Evolutionary conservation across 2,797 vertebrate genomes (phyloP).

Genomic region (Coregonus ussuriensis): DNA sequence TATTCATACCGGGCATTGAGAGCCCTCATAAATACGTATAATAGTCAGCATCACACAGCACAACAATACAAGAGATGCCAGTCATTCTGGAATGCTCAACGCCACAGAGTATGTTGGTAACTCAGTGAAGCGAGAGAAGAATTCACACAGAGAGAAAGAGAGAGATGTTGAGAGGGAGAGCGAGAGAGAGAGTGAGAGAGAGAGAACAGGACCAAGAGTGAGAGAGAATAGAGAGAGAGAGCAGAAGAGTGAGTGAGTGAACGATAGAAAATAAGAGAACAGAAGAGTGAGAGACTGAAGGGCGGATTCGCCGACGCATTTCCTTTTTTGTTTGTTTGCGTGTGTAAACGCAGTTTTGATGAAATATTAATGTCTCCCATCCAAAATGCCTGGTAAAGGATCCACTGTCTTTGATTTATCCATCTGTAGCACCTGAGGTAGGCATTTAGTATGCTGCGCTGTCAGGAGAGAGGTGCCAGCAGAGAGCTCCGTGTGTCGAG

Average conservation of each 20-base stretch:
- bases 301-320: conserved; percentile 68
- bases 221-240: not conserved
- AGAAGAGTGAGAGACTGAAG: conserved; percentile 49
- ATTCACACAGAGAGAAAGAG: not conserved
- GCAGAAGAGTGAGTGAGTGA: too few species aligned
- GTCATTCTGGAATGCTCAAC: not conserved
- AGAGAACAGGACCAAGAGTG: conserved; percentile 27
- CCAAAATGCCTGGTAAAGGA: conserved; percentile 76
- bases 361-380: conserved; percentile 76
- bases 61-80: conserved; percentile 32
- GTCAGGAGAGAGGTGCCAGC: conserved; percentile 63
- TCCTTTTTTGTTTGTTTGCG: conserved; percentile 76
- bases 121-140: not conserved
- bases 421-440: conserved; percentile 77
- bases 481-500: conserved; percentile 58
- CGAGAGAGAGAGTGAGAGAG: conserved; percentile 47
- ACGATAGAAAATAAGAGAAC: too few species aligned
- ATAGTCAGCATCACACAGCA: conserved; percentile 48
- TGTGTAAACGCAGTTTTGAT: conserved; percentile 76
- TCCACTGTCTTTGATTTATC: conserved; percentile 75
- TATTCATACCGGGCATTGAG: conserved; percentile 47
- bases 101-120: not conserved
- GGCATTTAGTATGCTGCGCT: conserved; percentile 71
- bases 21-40: conserved; percentile 53
- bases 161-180: conserved; percentile 2